A percentile compares a stretch with the other conserved stretches of the same genome.
Conservation (phyloP, 2,888 invertebrate genomes). For the Acheta domesticus region DNA sequence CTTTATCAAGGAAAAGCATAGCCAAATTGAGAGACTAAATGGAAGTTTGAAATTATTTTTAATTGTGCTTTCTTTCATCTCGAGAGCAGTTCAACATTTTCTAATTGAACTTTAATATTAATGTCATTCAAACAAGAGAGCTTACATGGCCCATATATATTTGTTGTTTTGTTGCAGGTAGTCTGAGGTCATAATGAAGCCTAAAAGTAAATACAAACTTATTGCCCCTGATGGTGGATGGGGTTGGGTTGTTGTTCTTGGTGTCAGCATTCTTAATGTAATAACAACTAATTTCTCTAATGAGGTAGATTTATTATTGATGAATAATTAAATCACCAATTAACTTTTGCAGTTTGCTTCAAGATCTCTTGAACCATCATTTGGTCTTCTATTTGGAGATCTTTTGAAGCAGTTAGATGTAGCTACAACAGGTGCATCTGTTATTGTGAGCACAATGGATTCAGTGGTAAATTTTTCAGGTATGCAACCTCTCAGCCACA, state of each 20-base stretch:
- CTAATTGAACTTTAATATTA: too few species aligned
- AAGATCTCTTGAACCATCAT: slow-evolving; percentile 75
- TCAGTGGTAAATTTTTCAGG: slow-evolving; percentile 74
- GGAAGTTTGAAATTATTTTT: too few species aligned
- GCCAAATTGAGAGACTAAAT: too few species aligned
- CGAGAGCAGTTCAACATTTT: too few species aligned
- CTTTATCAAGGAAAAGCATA: too few species aligned
- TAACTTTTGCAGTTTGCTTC: slow-evolving; percentile 65
- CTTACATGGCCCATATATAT: neutral
- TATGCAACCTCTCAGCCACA: neutral
- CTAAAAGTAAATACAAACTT: slow-evolving; percentile 25
- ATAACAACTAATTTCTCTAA: slow-evolving; percentile 41
- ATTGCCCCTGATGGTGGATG: slow-evolving; percentile 84
- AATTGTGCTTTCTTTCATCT: too few species aligned
- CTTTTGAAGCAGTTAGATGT: slow-evolving; percentile 64
- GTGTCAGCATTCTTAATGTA: slow-evolving; percentile 80
- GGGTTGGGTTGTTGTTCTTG: slow-evolving; percentile 84
- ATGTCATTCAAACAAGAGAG: too few species aligned
- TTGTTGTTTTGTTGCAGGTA: neutral
- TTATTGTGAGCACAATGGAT: slow-evolving; percentile 72
- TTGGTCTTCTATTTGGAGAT: slow-evolving; percentile 75
- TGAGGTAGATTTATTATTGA: neutral
- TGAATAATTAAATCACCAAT: neutral
- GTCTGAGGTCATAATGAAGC: neutral
- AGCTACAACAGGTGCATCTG: slow-evolving; percentile 69